These are phyloP conservation scores for Numenius phaeopus DNA, from an alignment of 2,797 vertebrate species.

Conservation along the genomic window DNA sequence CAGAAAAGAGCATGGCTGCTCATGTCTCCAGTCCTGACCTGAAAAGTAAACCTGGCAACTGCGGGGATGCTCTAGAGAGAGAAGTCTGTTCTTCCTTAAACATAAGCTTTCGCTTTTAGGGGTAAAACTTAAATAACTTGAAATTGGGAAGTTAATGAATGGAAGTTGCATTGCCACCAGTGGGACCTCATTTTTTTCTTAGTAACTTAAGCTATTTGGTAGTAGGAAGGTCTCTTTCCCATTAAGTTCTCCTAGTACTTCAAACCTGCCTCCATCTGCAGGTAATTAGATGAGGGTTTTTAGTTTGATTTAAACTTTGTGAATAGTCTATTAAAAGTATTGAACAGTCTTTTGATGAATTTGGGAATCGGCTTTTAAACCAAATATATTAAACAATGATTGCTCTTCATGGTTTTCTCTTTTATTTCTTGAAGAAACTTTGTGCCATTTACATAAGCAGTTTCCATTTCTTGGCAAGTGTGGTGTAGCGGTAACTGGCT, in stretches of 20 bases:
- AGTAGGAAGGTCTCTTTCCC: background rate
- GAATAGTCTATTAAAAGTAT: background rate
- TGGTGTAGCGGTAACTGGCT: background rate
- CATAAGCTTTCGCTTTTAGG: background rate
- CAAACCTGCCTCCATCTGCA: conserved; percentile 5
- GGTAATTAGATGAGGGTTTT: conserved; percentile 4
- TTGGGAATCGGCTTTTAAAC: background rate
- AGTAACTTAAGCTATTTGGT: background rate
- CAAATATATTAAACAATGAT: background rate
- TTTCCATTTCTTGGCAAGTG: background rate
- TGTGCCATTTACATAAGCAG: background rate
- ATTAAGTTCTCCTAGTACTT: background rate
- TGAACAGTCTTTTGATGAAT: background rate
- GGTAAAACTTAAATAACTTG: background rate
- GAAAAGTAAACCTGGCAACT: background rate
- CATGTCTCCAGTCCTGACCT: background rate
- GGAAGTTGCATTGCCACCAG: background rate
- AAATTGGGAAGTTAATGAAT: background rate
- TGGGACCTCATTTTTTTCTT: background rate
- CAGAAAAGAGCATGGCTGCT: background rate
- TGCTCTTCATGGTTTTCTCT: background rate
- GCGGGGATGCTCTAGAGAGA: rapidly evolving
- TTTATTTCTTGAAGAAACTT: background rate
- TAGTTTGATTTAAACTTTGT: background rate
- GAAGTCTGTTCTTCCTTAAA: background rate